Conservation (phyloP, 2,888 invertebrate species). For the Aspidiotus rigidus region DNA sequence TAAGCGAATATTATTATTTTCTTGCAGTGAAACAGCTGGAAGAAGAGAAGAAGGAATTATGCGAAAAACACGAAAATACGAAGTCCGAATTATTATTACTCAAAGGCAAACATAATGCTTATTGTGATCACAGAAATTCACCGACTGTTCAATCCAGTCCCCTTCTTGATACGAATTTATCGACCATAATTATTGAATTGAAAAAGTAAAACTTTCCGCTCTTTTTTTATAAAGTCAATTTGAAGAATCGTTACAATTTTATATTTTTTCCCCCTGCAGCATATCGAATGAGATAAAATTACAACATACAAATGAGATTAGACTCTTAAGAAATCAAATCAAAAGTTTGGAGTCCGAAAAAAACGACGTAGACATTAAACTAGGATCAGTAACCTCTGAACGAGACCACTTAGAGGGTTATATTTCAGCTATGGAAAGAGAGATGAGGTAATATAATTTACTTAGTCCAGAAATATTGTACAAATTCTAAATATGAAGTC, state of each 20-base stretch:
- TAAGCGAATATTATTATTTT: not conserved
- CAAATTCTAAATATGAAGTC: no score
- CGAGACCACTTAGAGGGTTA: constrained; percentile 23
- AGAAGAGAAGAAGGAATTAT: constrained; percentile 17
- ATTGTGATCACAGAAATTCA: not conserved
- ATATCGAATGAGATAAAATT: constrained; percentile 16
- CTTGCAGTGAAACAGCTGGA: constrained; percentile 19
- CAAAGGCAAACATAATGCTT: constrained; percentile 18
- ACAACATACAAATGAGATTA: constrained; percentile 14
- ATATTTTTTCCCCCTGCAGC: constrained; percentile 2
- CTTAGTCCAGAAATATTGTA: not conserved
- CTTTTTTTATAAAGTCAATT: not conserved
- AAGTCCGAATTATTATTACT: constrained; percentile 26
- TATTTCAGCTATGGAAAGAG: constrained; percentile 18
- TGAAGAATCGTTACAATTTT: not conserved
- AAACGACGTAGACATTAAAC: constrained; percentile 7
- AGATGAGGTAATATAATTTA: constrained; percentile 10
- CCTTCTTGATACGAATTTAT: not conserved
- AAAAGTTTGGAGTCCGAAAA: constrained; percentile 12
- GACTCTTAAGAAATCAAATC: constrained; percentile 9
- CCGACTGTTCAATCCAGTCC: not conserved
- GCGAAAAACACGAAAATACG: constrained; percentile 13
- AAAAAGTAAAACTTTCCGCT: constrained; percentile 6
- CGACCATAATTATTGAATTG: not conserved
- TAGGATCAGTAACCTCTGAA: constrained; percentile 16